Percentiles rank a stretch among this genome's conserved stretches.
phyloP scores from a whole-genome alignment of 2,797 vertebrate genomes.

The Poeciliopsis paucimaculata region DNA sequence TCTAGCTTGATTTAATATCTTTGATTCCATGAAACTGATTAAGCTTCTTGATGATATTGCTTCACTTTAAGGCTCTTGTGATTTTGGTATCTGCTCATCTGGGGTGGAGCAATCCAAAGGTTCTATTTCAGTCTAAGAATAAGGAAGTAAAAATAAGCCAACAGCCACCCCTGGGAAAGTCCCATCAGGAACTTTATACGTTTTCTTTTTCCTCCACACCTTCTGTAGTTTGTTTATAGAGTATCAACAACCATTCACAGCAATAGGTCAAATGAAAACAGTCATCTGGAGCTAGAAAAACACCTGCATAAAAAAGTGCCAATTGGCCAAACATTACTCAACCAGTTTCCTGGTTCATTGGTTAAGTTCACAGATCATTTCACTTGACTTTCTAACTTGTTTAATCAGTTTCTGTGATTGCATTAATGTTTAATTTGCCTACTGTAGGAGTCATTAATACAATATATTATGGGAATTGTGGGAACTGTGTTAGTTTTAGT shows the following conservation, averaged over 20 bases:
- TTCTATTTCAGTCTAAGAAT: slow-evolving; percentile 54
- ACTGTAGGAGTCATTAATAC: not conserved
- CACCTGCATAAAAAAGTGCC: not conserved
- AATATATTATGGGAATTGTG: slow-evolving; percentile 9
- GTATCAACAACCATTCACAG: slow-evolving; percentile 12
- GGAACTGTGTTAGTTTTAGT: slow-evolving; percentile 14
- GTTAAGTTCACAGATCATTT: slow-evolving; percentile 15
- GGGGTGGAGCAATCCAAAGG: slow-evolving; percentile 52
- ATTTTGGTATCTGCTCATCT: slow-evolving; percentile 17
- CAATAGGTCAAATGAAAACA: slow-evolving; percentile 32
- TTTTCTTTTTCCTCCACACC: slow-evolving; percentile 52
- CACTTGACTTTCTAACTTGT: not conserved
- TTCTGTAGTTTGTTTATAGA: slow-evolving; percentile 13
- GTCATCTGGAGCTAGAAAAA: slow-evolving; percentile 15
- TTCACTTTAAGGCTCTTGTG: slow-evolving; percentile 16
- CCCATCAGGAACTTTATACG: slow-evolving; percentile 77
- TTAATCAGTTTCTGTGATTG: not conserved
- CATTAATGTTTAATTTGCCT: not conserved
- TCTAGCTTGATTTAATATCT: slow-evolving; percentile 3
- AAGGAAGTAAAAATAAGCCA: slow-evolving; percentile 65
- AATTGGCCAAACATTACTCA: not conserved
- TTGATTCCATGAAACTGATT: not conserved
- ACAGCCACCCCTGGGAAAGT: slow-evolving; percentile 64
- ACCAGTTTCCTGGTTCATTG: slow-evolving; percentile 8
- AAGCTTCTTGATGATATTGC: not conserved